Evolutionary conservation across 2,797 vertebrate genomes (phyloP), one percentile per base, ranked within the genome.

Genomic region (Steatocranus sp.): DNA sequence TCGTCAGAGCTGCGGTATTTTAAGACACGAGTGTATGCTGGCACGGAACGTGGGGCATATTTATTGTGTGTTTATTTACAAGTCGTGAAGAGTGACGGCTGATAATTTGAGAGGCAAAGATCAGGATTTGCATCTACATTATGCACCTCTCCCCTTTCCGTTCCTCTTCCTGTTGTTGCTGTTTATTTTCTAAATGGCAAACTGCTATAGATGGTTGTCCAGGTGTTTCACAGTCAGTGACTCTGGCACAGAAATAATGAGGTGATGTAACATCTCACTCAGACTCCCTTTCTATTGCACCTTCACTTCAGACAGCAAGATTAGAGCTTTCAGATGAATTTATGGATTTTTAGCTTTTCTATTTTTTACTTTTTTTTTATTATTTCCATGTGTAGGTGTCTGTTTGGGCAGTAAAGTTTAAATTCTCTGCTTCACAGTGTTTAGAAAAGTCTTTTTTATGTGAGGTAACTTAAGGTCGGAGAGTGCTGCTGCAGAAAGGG

Each of bases 1-100:
- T 91, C 96, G 94, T 96, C 96, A 96, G 90, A 93, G 92, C 79
- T 0, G 51, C 80, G 77, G 85, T 95, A 96, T 96, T 96, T 94
- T 92, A 93, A 95, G 94, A 94, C n/a, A 34, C 51, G 82, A 83
- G 87, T 79, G 84, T 92, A 91, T 91, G 87, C 76, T 91, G 87
- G 83, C 92, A 90, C 80, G 84, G 66, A 79, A 80, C 11, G 76
- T 54, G 30, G 81, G 86, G 87, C 84, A 80, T 87, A 75, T 91
- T 90, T 83, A 88, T 85, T 58, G 53, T 81, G 5, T 89, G 86
- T 93, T 92, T 93, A 93, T 94, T 94, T 91, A 91, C 90, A 83
- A 86, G 86, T 84, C 75, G 41, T 91, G 89, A 88, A 86, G 80
- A 83, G 41, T 53, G 83, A 89, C 73, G 82, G 76, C 27, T 75